phyloP scores from a whole-genome alignment of 1,140 invertebrate species.

The Sycophaga agraensis region DNA sequence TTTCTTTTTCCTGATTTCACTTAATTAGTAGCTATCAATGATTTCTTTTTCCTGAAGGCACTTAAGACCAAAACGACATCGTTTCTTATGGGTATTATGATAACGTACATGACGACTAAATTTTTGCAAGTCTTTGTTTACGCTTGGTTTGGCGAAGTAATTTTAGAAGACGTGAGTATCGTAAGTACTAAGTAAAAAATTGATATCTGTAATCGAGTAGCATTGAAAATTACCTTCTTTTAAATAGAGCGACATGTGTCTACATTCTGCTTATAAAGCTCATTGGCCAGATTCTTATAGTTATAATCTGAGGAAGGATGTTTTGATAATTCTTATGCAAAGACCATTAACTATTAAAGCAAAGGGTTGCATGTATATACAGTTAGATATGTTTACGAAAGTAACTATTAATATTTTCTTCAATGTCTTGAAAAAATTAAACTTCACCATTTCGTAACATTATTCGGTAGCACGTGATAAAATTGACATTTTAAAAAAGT shows the following conservation, averaged over 20 bases:
- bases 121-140: background rate
- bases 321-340: slow-evolving; percentile 34
- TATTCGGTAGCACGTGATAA: background rate
- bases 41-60: no score
- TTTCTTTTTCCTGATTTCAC: no score
- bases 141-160: slow-evolving; percentile 9
- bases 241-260: background rate
- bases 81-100: no score
- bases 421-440: background rate
- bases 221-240: background rate
- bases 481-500: background rate
- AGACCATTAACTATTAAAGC: slow-evolving; percentile 33
- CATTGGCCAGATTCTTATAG: slow-evolving; percentile 27
- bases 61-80: no score
- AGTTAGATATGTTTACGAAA: slow-evolving; percentile 33
- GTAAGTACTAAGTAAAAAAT: no score
- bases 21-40: no score
- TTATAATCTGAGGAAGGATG: slow-evolving; percentile 11
- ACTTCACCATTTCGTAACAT: background rate
- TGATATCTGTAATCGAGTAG: no score
- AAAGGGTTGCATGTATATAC: slow-evolving; percentile 31
- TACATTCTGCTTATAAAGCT: background rate
- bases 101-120: background rate
- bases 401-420: slow-evolving; percentile 24
- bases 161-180: slow-evolving; percentile 4